Conservation (phyloP, 2,113 vertebrate genomes). For the Oncorhynchus keta region DNA sequence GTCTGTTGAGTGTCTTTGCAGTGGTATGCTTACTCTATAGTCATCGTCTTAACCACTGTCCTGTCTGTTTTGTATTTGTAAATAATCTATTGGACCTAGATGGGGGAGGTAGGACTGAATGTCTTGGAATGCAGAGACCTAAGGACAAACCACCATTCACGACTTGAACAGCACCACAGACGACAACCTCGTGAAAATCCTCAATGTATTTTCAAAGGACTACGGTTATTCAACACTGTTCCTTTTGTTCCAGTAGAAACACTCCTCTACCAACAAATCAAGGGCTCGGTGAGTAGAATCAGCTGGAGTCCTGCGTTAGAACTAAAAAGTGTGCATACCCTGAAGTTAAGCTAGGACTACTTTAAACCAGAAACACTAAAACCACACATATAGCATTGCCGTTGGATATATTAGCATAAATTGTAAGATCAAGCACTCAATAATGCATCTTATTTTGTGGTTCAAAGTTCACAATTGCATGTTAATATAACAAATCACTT, state of each 20-base stretch:
- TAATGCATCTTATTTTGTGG: not conserved
- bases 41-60: too few relatives aligned
- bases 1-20: too few relatives aligned
- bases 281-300: too few relatives aligned
- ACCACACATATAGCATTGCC: not conserved
- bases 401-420: not conserved
- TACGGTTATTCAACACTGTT: too few relatives aligned
- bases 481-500: not conserved
- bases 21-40: too few relatives aligned
- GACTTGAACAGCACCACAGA: too few relatives aligned
- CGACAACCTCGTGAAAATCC: not conserved
- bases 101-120: too few relatives aligned
- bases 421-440: not conserved
- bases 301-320: too few relatives aligned
- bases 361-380: not conserved
- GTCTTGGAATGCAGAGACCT: too few relatives aligned
- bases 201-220: not conserved
- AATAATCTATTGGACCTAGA: too few relatives aligned
- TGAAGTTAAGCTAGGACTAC: not conserved
- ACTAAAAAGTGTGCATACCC: too few relatives aligned
- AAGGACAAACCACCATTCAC: not conserved
- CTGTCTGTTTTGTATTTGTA: too few relatives aligned
- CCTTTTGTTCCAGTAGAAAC: not conserved
- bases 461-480: not conserved
- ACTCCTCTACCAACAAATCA: not conserved